These are phyloP conservation scores for Aphis craccivora DNA, from an alignment of 1,140 invertebrate species.

Conservation along the genomic window DNA sequence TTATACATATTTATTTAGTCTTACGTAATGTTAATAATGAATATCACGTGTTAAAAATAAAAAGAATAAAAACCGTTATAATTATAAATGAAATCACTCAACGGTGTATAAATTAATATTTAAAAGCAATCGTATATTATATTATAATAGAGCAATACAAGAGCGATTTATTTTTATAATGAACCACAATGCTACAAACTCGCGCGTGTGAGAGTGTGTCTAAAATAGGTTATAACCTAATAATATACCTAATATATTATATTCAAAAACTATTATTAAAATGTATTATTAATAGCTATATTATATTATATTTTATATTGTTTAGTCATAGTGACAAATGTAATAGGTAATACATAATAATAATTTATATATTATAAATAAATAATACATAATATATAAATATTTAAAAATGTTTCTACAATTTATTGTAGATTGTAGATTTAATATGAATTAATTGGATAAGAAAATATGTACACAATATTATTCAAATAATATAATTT, in stretches of 20 bases:
- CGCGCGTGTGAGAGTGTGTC: conserved; percentile 2
- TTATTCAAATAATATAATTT: conserved; percentile 30
- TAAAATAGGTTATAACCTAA: not conserved
- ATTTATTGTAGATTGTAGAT: not conserved
- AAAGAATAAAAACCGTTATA: not conserved
- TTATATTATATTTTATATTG: not conserved
- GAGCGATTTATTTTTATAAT: conserved; percentile 17
- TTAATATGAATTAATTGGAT: conserved; percentile 31
- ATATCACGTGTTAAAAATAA: conserved; percentile 55
- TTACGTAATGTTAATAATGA: conserved; percentile 56
- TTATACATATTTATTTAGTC: conserved; percentile 55
- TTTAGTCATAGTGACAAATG: conserved; percentile 28
- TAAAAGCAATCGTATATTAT: conserved; percentile 45
- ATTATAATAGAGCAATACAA: conserved; percentile 52
- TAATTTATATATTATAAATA: conserved; percentile 14
- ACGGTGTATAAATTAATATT: conserved; percentile 46
- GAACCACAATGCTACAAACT: conserved; percentile 49
- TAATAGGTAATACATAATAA: conserved; percentile 36
- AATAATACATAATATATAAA: not conserved
- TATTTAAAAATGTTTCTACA: conserved; percentile 26
- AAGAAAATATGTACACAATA: conserved; percentile 50
- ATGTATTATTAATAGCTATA: conserved; percentile 26
- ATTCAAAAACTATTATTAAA: conserved; percentile 27
- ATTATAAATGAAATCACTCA: conserved; percentile 41
- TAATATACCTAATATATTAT: not conserved